Evolutionary conservation across 2,113 vertebrate genomes (phyloP).

Genomic region (Ptyas mucosa): DNA sequence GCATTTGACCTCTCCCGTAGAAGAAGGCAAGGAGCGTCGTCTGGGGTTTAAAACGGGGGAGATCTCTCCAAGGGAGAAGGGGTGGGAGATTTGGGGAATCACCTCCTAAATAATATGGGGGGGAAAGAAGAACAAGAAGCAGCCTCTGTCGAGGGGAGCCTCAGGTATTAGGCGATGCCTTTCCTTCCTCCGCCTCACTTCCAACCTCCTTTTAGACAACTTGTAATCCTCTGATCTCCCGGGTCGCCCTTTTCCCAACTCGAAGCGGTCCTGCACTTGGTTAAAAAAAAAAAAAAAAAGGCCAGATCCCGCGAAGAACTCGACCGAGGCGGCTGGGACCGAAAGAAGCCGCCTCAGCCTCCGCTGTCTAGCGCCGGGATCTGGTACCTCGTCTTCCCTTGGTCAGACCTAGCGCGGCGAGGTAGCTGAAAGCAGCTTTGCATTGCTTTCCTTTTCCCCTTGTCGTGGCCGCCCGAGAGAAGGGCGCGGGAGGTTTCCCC

Average conservation of each 20-base stretch:
- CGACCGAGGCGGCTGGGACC: conserved; percentile 58
- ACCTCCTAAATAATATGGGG: conserved; percentile 64
- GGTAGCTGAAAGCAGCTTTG: conserved; percentile 54
- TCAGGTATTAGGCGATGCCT: conserved; percentile 63
- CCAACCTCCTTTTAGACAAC: conserved; percentile 64
- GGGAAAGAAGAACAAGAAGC: conserved; percentile 52
- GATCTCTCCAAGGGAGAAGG: conserved; percentile 56
- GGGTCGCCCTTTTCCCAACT: conserved; percentile 57
- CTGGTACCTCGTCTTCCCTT: conserved; percentile 52
- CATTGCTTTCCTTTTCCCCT: conserved; percentile 12
- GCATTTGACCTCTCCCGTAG: background rate
- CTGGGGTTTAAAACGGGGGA: background rate
- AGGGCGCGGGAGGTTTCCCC: background rate
- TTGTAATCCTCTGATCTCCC: conserved; percentile 44
- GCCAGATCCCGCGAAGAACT: conserved; percentile 53
- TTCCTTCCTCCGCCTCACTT: conserved; percentile 57
- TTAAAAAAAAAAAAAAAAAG: conserved; percentile 49
- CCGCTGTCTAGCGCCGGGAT: conserved; percentile 53
- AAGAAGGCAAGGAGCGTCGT: background rate
- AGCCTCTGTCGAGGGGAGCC: conserved; percentile 56
- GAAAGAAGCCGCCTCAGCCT: conserved; percentile 64
- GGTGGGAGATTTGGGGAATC: conserved; percentile 60
- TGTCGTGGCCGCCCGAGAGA: conserved; percentile 56
- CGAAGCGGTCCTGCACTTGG: conserved; percentile 46
- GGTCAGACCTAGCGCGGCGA: conserved; percentile 57